Conservation (phyloP, 2,797 vertebrate species). For the Brotula barbata region DNA sequence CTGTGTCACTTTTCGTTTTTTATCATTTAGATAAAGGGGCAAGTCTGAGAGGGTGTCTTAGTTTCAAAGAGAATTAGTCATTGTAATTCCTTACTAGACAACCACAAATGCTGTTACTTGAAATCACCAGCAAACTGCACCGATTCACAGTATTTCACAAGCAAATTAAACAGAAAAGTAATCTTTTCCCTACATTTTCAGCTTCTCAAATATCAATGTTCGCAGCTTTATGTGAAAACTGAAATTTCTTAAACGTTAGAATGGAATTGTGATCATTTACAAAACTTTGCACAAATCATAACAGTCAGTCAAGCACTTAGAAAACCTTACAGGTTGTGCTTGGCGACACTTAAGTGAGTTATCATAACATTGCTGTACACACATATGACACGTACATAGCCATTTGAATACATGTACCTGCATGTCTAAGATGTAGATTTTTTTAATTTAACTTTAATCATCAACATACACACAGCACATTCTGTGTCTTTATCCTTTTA, state of each 20-base stretch:
- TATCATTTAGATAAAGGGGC: too few species aligned
- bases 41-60: background rate
- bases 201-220: background rate
- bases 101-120: background rate
- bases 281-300: conserved; percentile 14
- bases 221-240: background rate
- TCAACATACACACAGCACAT: too few species aligned
- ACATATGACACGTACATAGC: too few species aligned
- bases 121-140: too few species aligned
- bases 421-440: too few species aligned
- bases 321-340: conserved; percentile 20
- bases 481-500: too few species aligned
- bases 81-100: background rate
- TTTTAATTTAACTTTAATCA: too few species aligned
- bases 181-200: background rate
- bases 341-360: conserved; percentile 47
- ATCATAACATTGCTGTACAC: conserved; percentile 18
- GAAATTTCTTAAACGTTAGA: background rate
- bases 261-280: conserved; percentile 25
- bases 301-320: conserved; percentile 20
- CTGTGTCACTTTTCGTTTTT: too few species aligned
- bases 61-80: background rate
- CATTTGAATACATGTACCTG: too few species aligned
- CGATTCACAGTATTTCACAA: background rate
- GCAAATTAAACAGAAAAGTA: too few species aligned